Evolutionary conservation across 2,888 invertebrate genomes (phyloP), one percentile per base, ranked within the genome.

Genomic region (Heliconius hortense): DNA sequence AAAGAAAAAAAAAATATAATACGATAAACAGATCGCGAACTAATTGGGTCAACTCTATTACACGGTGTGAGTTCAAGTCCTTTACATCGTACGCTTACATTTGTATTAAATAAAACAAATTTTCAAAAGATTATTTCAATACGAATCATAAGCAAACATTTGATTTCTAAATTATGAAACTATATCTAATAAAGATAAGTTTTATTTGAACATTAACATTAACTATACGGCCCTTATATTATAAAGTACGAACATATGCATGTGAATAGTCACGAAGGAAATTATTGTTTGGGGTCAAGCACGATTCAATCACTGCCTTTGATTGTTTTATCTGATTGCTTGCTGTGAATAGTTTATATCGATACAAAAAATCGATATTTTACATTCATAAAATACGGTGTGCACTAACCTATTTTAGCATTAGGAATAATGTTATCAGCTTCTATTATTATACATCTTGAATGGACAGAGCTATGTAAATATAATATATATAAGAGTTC

Each of bases 291-390:
- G 75, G 78, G 80, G 81, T 80, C 80, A 80, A 82, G 80, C 82
- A 81, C 82, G 76, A 76, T 79, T 78, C 82, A 84, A 84, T 86
- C 81, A 82, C 80, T 75, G 74, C 80, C 80, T 79, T 81, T 63
- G 77, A 76, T 60, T 76, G 76, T 62, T 75, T 75, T 79, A 77
- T 79, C 74, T 75, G 75, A 76, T 71, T 69, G 60, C 73, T 11
- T 67, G 21, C 53, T 66, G 21, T 66, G 43, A 56, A 31, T n/a
- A 13, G 28, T 31, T 28, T 53, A 68, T 18, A 48, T 48, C 28
- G 48, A 67, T 21, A 26, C 15, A 13, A 5, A 15, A 48, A 26
- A 67, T 28, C 26, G n/a, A 28, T 21, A 53, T 7, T 11, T n/a
- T 53, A 53, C 21, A n/a, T 53, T 31, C 13, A 11, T 53, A 0